These are phyloP conservation scores for Perithous albicinctus DNA, from an alignment of 2,888 invertebrate genomes.

Conservation along the genomic window DNA sequence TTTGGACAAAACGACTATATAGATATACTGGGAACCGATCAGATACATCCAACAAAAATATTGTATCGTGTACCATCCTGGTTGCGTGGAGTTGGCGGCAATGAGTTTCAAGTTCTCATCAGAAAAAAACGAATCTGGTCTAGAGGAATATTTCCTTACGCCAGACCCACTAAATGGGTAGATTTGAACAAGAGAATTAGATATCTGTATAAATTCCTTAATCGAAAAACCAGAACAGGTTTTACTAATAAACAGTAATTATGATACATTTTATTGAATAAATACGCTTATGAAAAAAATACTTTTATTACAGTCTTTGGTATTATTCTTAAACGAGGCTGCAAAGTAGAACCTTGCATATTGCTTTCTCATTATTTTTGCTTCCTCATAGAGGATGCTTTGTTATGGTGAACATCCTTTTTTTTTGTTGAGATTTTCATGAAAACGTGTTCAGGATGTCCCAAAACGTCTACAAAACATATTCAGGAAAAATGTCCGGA, in stretches of 20 bases:
- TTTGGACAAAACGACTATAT: slow-evolving; percentile 99
- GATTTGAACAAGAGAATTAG: slow-evolving; percentile 90
- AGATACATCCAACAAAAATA: slow-evolving; percentile 93
- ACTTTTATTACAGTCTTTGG: background rate
- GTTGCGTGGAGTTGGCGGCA: slow-evolving; percentile 95
- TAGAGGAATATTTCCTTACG: slow-evolving; percentile 86
- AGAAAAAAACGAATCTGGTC: slow-evolving; percentile 90
- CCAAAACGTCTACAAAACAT: too few relatives aligned
- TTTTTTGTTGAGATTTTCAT: too few relatives aligned
- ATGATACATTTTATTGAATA: background rate
- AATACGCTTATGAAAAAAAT: background rate
- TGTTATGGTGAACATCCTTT: too few relatives aligned
- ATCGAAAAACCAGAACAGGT: slow-evolving; percentile 92
- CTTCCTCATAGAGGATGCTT: too few relatives aligned
- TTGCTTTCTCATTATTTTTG: too few relatives aligned
- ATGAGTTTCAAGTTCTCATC: slow-evolving; percentile 92
- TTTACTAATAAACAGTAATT: background rate
- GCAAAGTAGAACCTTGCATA: too few relatives aligned
- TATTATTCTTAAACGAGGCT: too few relatives aligned
- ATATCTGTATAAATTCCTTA: slow-evolving; percentile 91
- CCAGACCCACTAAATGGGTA: slow-evolving; percentile 92
- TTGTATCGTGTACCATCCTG: slow-evolving; percentile 95
- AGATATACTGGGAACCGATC: slow-evolving; percentile 95
- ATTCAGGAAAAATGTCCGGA: too few relatives aligned
- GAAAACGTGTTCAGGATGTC: too few relatives aligned